phyloP scores from a whole-genome alignment of 2,113 vertebrate genomes.

The Cygnus buccinator region DNA sequence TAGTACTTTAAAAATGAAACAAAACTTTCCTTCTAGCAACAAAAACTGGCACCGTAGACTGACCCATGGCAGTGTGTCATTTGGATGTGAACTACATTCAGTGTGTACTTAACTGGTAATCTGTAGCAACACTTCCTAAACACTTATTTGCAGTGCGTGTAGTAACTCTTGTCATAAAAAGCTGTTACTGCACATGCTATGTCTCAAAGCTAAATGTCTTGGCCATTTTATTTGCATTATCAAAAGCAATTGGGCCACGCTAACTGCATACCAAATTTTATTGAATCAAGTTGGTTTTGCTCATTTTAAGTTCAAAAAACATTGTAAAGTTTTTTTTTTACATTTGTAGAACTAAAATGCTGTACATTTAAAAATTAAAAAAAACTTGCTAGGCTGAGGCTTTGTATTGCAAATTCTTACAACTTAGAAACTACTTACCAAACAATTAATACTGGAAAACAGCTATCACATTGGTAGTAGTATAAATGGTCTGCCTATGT shows the following conservation, averaged over 20 bases:
- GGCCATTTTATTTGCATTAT: slow-evolving; percentile 9
- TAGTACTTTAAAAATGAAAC: background rate
- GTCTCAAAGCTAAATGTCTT: background rate
- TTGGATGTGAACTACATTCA: background rate
- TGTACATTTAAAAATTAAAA: slow-evolving; percentile 73
- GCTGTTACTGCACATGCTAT: background rate
- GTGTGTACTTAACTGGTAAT: background rate
- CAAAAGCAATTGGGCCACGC: slow-evolving; percentile 5
- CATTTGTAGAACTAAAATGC: slow-evolving; percentile 71
- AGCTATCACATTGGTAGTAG: rapidly evolving
- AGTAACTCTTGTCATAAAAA: background rate
- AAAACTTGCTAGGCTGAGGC: slow-evolving; percentile 70
- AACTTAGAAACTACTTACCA: background rate
- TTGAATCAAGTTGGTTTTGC: slow-evolving; percentile 46
- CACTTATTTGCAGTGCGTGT: background rate
- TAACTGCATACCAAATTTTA: slow-evolving; percentile 44
- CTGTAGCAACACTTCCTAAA: slow-evolving; percentile 24
- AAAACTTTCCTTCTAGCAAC: background rate
- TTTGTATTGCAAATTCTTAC: slow-evolving; percentile 70
- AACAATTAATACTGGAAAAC: background rate
- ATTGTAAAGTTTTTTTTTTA: slow-evolving; percentile 40
- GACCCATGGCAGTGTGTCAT: background rate
- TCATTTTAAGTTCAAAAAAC: background rate
- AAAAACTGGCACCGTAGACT: background rate
- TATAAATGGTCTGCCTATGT: background rate